Evolutionary conservation across 2,888 invertebrate genomes (phyloP).

Genomic region (Leucophora obtusa): DNA sequence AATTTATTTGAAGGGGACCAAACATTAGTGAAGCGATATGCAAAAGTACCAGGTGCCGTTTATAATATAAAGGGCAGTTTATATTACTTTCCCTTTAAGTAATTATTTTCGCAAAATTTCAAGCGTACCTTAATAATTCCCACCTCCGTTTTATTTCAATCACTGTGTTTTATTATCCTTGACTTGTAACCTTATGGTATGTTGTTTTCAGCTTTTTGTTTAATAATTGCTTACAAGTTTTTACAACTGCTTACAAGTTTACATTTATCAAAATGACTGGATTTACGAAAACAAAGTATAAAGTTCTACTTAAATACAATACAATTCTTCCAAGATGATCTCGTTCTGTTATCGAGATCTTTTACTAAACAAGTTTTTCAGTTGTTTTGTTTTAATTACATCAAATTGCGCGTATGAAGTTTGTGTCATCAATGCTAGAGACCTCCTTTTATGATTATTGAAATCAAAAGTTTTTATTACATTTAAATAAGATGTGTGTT

Average conservation of each 20-base stretch:
- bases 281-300: background rate
- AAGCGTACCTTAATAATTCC: background rate
- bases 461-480: slow-evolving; percentile 32
- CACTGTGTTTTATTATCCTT: slow-evolving; percentile 45
- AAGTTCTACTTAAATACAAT: background rate
- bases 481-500: background rate
- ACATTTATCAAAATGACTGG: slow-evolving; percentile 57
- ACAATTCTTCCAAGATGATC: slow-evolving; percentile 41
- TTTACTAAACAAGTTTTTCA: slow-evolving; percentile 48
- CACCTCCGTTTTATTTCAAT: background rate
- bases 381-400: background rate
- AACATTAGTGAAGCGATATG: no score
- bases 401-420: background rate
- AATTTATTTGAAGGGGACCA: no score
- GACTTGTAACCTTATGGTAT: slow-evolving; percentile 52
- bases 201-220: slow-evolving; percentile 18
- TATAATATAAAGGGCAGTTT: no score
- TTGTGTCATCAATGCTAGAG: slow-evolving; percentile 55
- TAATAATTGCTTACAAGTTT: slow-evolving; percentile 57
- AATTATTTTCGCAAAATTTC: background rate
- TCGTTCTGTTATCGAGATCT: slow-evolving; percentile 57
- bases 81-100: background rate
- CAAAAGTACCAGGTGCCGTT: no score
- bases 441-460: slow-evolving; percentile 40
- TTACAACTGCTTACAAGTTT: slow-evolving; percentile 57